Conservation (phyloP, 2,888 invertebrate species). For the Arenicola marina region DNA sequence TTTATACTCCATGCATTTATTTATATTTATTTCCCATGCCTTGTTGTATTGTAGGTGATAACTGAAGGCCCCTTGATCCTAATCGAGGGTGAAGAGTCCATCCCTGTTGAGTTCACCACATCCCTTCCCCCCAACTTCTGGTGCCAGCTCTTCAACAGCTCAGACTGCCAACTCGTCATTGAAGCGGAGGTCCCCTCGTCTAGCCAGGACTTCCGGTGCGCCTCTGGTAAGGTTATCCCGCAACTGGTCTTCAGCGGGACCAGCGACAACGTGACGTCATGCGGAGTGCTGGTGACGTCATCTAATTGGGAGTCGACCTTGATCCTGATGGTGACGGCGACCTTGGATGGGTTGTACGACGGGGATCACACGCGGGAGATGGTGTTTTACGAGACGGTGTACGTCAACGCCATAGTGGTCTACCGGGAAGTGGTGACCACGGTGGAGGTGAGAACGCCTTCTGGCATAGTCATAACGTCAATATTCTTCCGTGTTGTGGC, state of each 20-base stretch:
- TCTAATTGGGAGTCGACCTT: background rate
- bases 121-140: constrained; percentile 7
- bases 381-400: background rate
- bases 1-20: too few relatives aligned
- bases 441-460: too few relatives aligned
- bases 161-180: background rate
- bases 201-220: constrained; percentile 1
- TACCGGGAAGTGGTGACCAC: background rate
- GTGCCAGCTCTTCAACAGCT: background rate
- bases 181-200: background rate
- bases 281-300: constrained; percentile 8
- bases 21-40: too few relatives aligned
- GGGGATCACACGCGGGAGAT: background rate
- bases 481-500: too few relatives aligned
- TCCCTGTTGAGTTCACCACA: background rate
- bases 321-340: constrained; percentile 1
- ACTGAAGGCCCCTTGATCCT: background rate
- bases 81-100: background rate
- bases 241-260: constrained; percentile 11
- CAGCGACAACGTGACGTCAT: background rate
- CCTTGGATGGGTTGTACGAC: background rate
- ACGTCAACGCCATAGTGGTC: background rate
- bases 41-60: too few relatives aligned
- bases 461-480: too few relatives aligned
- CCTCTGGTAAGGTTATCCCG: background rate